A percentile compares a stretch with the other conserved stretches of the same genome.
Conservation (phyloP, 2,888 invertebrate species). For the Drosophila meridionalis region DNA sequence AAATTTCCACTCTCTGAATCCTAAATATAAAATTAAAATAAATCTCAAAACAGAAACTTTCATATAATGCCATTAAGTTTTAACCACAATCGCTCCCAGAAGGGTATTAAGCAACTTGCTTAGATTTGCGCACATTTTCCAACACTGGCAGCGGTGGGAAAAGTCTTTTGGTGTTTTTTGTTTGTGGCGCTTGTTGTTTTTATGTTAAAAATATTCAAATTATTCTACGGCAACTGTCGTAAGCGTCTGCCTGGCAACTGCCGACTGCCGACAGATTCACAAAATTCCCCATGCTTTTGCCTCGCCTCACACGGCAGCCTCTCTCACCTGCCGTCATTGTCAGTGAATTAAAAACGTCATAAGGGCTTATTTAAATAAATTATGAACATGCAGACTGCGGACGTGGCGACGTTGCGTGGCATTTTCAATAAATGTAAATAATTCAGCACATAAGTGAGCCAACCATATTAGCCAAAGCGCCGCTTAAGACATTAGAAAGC, state of each 20-base stretch:
- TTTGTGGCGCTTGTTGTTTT: slow-evolving; percentile 69
- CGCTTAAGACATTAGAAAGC: slow-evolving; percentile 64
- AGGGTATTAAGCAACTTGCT: slow-evolving; percentile 42
- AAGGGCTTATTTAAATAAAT: slow-evolving; percentile 82
- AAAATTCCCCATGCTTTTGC: neutral
- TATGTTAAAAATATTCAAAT: slow-evolving; percentile 79
- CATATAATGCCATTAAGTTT: neutral
- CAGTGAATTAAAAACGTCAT: slow-evolving; percentile 82
- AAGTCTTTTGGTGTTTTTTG: slow-evolving; percentile 16
- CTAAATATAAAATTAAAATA: neutral
- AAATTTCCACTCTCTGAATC: too few relatives aligned
- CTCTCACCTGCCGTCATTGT: slow-evolving; percentile 56
- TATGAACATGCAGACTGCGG: slow-evolving; percentile 59
- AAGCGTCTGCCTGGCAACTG: slow-evolving; percentile 43
- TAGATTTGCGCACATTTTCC: slow-evolving; percentile 6
- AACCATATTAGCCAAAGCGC: slow-evolving; percentile 64
- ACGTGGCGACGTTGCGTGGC: slow-evolving; percentile 35
- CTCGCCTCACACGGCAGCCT: neutral
- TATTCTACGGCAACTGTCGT: slow-evolving; percentile 56
- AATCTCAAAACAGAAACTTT: neutral
- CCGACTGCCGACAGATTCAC: slow-evolving; percentile 11
- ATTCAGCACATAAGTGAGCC: slow-evolving; percentile 70
- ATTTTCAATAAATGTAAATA: slow-evolving; percentile 76
- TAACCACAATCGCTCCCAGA: neutral
- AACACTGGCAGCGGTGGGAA: slow-evolving; percentile 41